These are phyloP conservation scores for Brassicogethes aeneus DNA, from an alignment of 2,888 invertebrate genomes.

Conservation along the genomic window DNA sequence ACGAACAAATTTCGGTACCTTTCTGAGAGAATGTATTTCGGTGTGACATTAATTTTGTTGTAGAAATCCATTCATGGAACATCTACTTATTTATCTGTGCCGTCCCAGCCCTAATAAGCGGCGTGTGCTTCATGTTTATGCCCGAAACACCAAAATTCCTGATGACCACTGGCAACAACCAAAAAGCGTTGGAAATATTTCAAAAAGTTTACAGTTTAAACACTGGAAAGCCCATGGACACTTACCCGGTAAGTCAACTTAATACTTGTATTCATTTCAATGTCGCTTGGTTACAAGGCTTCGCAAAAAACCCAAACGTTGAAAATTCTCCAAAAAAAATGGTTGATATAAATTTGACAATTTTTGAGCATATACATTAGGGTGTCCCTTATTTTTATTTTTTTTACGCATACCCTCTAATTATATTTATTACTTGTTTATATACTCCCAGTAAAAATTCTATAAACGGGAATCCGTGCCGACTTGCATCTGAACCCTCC, in stretches of 20 bases:
- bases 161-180: constrained; percentile 57
- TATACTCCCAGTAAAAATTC: no score
- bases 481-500: no score
- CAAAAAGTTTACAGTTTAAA: constrained; percentile 56
- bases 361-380: no score
- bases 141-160: constrained; percentile 77
- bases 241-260: constrained; percentile 59
- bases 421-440: no score
- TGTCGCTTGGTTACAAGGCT: no score
- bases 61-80: constrained; percentile 55
- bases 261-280: no score
- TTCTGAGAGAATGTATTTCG: background rate
- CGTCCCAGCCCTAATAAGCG: constrained; percentile 58
- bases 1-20: constrained; percentile 8
- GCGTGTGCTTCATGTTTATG: constrained; percentile 49
- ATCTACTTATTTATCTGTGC: constrained; percentile 51
- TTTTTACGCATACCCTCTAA: no score
- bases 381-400: no score
- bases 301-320: no score
- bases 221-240: constrained; percentile 50
- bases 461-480: no score
- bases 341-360: no score
- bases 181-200: constrained; percentile 57
- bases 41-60: no score
- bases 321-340: background rate